phyloP scores from a whole-genome alignment of 1,140 invertebrate species.

The Macrotrachela quadricornifera region DNA sequence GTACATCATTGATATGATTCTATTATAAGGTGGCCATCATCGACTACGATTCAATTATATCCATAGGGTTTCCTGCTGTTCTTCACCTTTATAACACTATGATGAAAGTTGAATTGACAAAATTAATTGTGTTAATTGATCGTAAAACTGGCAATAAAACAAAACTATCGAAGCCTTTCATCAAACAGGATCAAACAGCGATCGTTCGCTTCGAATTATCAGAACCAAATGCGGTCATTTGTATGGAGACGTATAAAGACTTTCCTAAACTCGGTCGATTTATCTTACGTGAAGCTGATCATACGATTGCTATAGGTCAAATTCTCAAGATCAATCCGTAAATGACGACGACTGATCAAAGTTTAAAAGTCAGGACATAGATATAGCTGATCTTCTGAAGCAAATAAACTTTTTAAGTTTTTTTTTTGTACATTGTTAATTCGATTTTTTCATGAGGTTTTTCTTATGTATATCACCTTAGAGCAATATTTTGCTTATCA shows the following conservation, averaged over 20 bases:
- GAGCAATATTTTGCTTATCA: too few relatives aligned
- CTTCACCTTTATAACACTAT: constrained; percentile 96
- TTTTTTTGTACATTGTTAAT: too few relatives aligned
- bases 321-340: constrained; percentile 86
- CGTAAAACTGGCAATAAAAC: constrained; percentile 90
- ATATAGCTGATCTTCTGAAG: too few relatives aligned
- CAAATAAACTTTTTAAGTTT: too few relatives aligned
- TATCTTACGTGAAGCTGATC: constrained; percentile 95
- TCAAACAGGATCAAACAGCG: constrained; percentile 96
- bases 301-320: constrained; percentile 88
- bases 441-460: too few relatives aligned
- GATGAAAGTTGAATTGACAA: constrained; percentile 88
- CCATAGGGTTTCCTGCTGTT: constrained; percentile 90
- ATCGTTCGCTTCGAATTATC: constrained; percentile 81
- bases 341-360: too few relatives aligned
- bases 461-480: too few relatives aligned
- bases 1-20: background rate
- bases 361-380: too few relatives aligned
- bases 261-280: constrained; percentile 98
- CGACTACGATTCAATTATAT: constrained; percentile 98
- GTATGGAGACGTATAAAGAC: constrained; percentile 89
- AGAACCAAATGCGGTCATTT: constrained; percentile 71
- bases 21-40: constrained; percentile 63
- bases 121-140: constrained; percentile 90
- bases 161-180: constrained; percentile 79